Percentiles rank a stretch among this genome's conserved stretches.
These are phyloP conservation scores for Corvus hawaiiensis DNA, from an alignment of 2,113 vertebrate species.

Conservation along the genomic window DNA sequence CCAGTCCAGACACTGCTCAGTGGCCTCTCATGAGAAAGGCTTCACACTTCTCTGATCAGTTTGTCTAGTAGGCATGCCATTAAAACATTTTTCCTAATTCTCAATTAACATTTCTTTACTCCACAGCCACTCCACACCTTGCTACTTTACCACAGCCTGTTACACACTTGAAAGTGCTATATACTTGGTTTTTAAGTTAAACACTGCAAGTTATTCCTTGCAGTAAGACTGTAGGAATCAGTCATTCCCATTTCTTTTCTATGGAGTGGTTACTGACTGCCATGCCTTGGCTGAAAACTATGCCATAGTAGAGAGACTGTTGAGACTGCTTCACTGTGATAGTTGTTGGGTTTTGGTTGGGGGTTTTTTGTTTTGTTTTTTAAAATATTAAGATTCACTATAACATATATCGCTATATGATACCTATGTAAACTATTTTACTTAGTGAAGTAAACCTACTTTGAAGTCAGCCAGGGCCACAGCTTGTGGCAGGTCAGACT, in stretches of 20 bases:
- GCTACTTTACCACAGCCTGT: neutral
- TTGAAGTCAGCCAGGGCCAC: neutral
- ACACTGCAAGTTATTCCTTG: neutral
- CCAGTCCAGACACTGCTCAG: neutral
- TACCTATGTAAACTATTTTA: neutral
- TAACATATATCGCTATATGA: too few species aligned
- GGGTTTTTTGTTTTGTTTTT: neutral
- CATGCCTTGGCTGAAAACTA: neutral
- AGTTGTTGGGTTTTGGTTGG: neutral
- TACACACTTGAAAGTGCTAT: accelerated
- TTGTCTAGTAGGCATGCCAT: neutral
- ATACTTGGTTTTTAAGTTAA: neutral
- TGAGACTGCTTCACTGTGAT: neutral
- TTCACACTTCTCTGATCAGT: neutral
- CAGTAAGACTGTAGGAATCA: neutral
- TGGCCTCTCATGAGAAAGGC: neutral
- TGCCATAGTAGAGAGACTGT: neutral
- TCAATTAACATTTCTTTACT: neutral
- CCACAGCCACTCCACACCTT: neutral
- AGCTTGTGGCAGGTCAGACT: neutral
- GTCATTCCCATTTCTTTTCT: neutral
- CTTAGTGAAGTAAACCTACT: neutral
- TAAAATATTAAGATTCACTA: neutral
- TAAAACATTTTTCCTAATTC: neutral
- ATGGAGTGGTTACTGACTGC: neutral